Conservation (phyloP, 2,888 invertebrate species). For the Suillia variegata region DNA sequence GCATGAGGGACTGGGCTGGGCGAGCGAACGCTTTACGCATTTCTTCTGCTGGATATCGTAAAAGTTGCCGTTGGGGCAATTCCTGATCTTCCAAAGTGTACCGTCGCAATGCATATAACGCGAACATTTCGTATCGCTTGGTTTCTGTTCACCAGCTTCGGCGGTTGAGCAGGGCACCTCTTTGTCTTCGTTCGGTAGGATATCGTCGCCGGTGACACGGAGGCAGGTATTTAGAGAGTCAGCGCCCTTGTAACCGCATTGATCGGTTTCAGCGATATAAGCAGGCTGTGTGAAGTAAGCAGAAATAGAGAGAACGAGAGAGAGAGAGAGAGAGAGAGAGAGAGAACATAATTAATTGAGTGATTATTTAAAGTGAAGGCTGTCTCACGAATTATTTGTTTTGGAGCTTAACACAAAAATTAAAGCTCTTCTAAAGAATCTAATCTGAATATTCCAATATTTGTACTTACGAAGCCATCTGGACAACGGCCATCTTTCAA, state of each 20-base stretch:
- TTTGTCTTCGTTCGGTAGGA: constrained; percentile 12
- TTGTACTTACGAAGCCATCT: neutral
- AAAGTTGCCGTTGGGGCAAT: constrained; percentile 19
- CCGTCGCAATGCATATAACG: constrained; percentile 28
- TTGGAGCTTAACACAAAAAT: neutral
- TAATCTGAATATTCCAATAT: too few relatives aligned
- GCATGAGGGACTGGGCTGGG: constrained; percentile 27
- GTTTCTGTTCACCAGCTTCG: constrained; percentile 7
- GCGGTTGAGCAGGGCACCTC: neutral
- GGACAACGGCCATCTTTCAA: constrained; percentile 23
- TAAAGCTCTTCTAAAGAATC: neutral
- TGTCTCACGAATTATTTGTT: too few relatives aligned
- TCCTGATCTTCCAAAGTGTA: constrained; percentile 6
- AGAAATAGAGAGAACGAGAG: too few relatives aligned
- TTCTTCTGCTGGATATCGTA: constrained; percentile 20
- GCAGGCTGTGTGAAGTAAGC: too few relatives aligned
- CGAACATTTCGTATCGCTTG: constrained; percentile 20
- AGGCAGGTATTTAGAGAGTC: too few relatives aligned
- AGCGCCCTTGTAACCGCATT: too few relatives aligned
- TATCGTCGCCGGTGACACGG: constrained; percentile 23
- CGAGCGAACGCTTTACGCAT: constrained; percentile 28
- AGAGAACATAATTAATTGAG: too few relatives aligned
- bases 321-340: too few relatives aligned
- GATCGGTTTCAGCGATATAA: too few relatives aligned
- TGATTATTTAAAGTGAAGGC: neutral